These are phyloP conservation scores for Netelia melanura DNA, from an alignment of 2,888 invertebrate species.

Conservation along the genomic window DNA sequence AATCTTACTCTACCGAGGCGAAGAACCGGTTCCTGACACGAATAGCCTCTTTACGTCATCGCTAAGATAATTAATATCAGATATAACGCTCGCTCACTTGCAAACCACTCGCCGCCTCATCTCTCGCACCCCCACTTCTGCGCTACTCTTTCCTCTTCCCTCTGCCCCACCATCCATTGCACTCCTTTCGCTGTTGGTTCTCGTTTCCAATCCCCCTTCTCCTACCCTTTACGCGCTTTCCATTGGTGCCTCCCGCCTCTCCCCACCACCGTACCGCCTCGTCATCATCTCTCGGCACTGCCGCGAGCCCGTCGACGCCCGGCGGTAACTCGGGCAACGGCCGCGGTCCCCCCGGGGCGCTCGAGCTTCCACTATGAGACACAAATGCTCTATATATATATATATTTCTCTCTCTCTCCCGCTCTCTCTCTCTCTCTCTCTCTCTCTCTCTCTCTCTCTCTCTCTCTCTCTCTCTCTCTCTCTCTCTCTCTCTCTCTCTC, in stretches of 20 bases:
- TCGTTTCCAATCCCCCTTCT: slow-evolving; percentile 5
- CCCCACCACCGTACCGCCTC: background rate
- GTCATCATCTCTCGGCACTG: slow-evolving; percentile 8
- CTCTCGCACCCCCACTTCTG: background rate
- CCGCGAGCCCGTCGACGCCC: slow-evolving; percentile 63
- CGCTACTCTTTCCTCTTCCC: background rate
- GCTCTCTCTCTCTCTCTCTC: too few species aligned
- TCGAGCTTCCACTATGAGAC: slow-evolving; percentile 21
- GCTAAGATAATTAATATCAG: slow-evolving; percentile 68
- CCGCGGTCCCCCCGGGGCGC: slow-evolving; percentile 69
- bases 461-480: slow-evolving; percentile 7
- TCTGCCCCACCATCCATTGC: slow-evolving; percentile 10
- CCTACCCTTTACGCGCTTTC: slow-evolving; percentile 11
- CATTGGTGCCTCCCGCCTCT: slow-evolving; percentile 4
- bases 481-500: background rate
- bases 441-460: background rate
- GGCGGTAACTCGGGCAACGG: slow-evolving; percentile 73
- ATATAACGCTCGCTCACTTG: slow-evolving; percentile 65
- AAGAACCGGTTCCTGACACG: slow-evolving; percentile 67
- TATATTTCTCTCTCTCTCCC: background rate
- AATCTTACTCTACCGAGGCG: slow-evolving; percentile 56
- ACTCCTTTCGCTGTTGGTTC: slow-evolving; percentile 41
- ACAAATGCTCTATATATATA: slow-evolving; percentile 10
- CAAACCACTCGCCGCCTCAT: slow-evolving; percentile 39
- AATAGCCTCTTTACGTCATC: slow-evolving; percentile 67